Conservation (phyloP, 1,140 invertebrate genomes). For the Bombus confusus region DNA sequence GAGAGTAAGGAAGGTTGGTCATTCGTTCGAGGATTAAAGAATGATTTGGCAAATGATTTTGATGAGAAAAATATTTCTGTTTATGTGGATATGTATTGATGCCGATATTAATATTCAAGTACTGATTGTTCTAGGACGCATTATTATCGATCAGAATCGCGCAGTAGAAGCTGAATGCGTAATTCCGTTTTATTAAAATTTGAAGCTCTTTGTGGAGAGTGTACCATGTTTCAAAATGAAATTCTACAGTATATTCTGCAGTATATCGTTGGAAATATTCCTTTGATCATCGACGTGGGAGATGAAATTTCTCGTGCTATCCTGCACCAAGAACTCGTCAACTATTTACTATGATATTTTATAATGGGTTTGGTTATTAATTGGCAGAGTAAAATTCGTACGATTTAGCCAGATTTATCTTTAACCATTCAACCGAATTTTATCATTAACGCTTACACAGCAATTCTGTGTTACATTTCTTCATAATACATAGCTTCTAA, state of each 20-base stretch:
- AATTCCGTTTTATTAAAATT: conserved; percentile 6
- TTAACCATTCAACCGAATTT: no score
- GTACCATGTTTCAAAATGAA: neutral
- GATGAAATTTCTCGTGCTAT: conserved; percentile 5
- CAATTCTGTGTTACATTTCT: no score
- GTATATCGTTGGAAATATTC: neutral
- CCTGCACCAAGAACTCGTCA: neutral
- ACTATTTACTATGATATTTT: neutral
- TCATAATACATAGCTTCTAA: no score
- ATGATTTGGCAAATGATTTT: no score
- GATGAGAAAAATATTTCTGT: no score
- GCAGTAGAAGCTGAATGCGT: neutral
- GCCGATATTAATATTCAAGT: no score
- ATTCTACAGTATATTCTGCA: conserved; percentile 8
- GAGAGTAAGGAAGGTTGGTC: no score
- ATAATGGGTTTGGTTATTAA: neutral
- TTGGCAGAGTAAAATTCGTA: neutral
- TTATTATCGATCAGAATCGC: neutral
- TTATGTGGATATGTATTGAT: no score
- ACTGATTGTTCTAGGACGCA: neutral
- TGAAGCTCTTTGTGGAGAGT: neutral
- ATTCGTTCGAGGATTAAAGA: no score
- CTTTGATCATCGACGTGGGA: conserved; percentile 8
- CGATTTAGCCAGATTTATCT: neutral
- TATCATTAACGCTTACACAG: no score